Evolutionary conservation across 1,140 invertebrate genomes (phyloP), one percentile per base, ranked within the genome.

Genomic region (Ylistrum balloti): DNA sequence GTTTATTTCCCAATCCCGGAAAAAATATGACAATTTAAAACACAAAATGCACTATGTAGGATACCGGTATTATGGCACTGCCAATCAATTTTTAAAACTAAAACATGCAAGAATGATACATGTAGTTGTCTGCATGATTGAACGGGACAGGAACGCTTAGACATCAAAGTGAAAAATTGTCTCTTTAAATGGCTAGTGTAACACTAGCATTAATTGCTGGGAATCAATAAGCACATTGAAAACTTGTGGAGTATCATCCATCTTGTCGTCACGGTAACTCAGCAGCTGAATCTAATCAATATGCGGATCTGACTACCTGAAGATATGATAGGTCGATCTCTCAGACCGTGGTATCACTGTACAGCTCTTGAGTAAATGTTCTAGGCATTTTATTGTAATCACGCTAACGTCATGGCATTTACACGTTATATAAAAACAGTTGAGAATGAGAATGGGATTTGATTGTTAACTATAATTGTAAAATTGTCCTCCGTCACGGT

Each of bases 151-250:
- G 87, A 90, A 41, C 86, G 85, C 48, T 74, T 56, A 86, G 86
- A 88, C 91, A 89, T 91, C 91, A 90, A 89, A 88, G 91, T 91
- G 86, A 86, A 86, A 88, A 86, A 91, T 90, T 90, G 91, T 90
- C 91, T 89, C 20, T 45, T 87, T 88, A 86, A 90, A 91, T 88
- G 89, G 87, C 87, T 89, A 91, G 87, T 91, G 89, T 86, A 86
- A 85, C 89, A 90, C 33, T 85, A 87, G 89, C 86, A 91, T 91
- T 90, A 91, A 91, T 91, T 89, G 56, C 28, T 33, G 33, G 41
- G 33, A 85, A 91, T 91, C 91, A 89, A 91, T 91, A 89, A 89
- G 34, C 56, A 74, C 56, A 74, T 74, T 74, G 56, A 74, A 74
- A 74, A 74, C 56, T 28, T 28, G 56, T 45, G 41, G 41, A 45